phyloP scores from a whole-genome alignment of 2,797 vertebrate genomes.

The Todus mexicanus region DNA sequence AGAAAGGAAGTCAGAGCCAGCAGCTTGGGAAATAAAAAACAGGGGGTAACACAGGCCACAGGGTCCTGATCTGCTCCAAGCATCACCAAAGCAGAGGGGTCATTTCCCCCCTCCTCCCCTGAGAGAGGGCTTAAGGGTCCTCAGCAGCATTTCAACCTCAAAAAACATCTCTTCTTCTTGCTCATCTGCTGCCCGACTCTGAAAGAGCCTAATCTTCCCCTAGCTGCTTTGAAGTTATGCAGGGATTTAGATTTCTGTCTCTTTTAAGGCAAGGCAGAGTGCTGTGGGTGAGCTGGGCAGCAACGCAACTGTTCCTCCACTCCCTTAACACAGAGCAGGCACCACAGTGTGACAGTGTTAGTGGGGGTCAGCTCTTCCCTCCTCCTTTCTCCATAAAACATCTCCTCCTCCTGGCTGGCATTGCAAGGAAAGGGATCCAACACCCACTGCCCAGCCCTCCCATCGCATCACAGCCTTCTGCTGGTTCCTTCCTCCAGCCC shows the following conservation, averaged over 20 bases:
- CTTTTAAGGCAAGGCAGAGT: constrained; percentile 50
- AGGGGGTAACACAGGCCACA: neutral
- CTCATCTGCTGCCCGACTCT: neutral
- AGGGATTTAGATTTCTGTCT: constrained; percentile 57
- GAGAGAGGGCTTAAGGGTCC: neutral
- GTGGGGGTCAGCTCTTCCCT: neutral
- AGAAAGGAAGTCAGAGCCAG: neutral
- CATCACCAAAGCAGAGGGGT: neutral
- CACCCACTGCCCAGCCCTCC: neutral
- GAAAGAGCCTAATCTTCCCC: neutral
- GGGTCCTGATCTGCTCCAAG: neutral
- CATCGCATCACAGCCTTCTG: neutral
- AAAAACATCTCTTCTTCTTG: neutral
- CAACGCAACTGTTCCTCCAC: neutral
- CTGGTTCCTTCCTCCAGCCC: neutral
- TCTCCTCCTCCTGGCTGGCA: neutral
- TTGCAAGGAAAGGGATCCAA: neutral
- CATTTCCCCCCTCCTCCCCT: neutral
- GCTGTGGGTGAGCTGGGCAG: neutral
- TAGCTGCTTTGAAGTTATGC: constrained; percentile 41
- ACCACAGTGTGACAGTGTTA: neutral
- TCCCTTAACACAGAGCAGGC: constrained; percentile 52
- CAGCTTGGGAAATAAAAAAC: neutral
- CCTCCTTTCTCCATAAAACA: neutral
- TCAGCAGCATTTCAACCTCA: neutral